Evolutionary conservation across 2,113 vertebrate genomes (phyloP), one percentile per base, ranked within the genome.

Genomic region (Dryoscopus gambensis): DNA sequence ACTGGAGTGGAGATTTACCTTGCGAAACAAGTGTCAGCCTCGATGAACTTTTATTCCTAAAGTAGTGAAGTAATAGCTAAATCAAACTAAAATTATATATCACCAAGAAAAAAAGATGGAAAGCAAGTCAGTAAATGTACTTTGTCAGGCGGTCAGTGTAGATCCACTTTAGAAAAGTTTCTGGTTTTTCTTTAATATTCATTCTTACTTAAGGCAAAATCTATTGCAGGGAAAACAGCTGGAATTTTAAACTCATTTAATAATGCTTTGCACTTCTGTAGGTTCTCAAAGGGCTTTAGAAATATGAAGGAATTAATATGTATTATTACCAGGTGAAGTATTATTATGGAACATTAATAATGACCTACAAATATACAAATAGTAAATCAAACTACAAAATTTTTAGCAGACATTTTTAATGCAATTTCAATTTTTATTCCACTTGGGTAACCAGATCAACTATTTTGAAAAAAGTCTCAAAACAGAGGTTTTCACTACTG

Each of bases 161-260:
- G 59, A 89, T 47, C 19, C 11, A 13, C 25, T 63, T 73, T 14
- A 70, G 65, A 92, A 89, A 56, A 91, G 69, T 12, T 57, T 55
- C 1, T 63, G 21, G 17, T 63, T 87, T 87, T 84, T 68, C 37
- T 95, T 95, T 75, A 86, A 82, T 84, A 94, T 82, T 89, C 37
- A 84, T 82, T 89, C 84, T 89, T 80, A 84, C 57, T 94, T 89
- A 47, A 95, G 86, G 75, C 37, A 27, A 95, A 95, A 92, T 47
- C 46, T 89, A 60, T 40, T 78, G n/a, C 10, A 1, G 46, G 56
- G 33, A 75, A 96, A 96, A 94, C 63, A 94, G 85, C 64, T 92
- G 76, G 73, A 92, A 87, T 84, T 84, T 90, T 81, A 89, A 90
- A 86, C n/a, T 88, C 37, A 86, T 95, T 93, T 95, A 90, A 75